Conservation (phyloP, 2,797 vertebrate species). For the Sebastiscus tertius region DNA sequence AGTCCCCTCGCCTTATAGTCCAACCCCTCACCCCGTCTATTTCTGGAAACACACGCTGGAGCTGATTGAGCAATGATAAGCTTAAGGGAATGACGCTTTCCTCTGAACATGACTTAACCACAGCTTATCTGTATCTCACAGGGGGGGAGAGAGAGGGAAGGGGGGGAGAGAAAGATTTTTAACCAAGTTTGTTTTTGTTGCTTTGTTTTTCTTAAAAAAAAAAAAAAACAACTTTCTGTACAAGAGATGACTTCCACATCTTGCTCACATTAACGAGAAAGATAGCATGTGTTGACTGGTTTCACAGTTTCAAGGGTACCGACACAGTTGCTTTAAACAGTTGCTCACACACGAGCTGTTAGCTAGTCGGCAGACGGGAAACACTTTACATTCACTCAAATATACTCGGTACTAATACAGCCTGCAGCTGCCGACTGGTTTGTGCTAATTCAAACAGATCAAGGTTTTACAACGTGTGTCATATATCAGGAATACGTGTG, state of each 20-base stretch:
- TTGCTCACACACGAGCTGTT: conserved; percentile 49
- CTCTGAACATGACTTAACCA: conserved; percentile 54
- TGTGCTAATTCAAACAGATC: neutral
- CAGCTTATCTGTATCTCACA: conserved; percentile 32
- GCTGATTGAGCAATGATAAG: conserved; percentile 76
- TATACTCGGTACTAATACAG: neutral
- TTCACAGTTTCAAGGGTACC: conserved; percentile 22
- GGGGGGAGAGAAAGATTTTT: neutral
- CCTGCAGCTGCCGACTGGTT: conserved; percentile 5
- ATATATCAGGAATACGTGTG: neutral
- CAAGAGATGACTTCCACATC: neutral
- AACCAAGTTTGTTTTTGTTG: neutral
- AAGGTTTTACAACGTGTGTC: neutral
- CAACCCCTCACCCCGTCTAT: conserved; percentile 63
- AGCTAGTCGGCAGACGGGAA: conserved; percentile 27
- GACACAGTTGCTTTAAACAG: conserved; percentile 58
- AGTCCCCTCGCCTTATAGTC: conserved; percentile 45
- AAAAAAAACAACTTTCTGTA: neutral
- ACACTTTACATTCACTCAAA: conserved; percentile 21
- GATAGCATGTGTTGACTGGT: conserved; percentile 20
- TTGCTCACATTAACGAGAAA: neutral
- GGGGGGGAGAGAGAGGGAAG: neutral
- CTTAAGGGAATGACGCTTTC: conserved; percentile 46
- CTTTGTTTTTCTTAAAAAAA: neutral
- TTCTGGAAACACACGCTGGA: conserved; percentile 67